These are phyloP conservation scores for Scopus umbretta DNA, from an alignment of 2,113 vertebrate species.

Conservation along the genomic window DNA sequence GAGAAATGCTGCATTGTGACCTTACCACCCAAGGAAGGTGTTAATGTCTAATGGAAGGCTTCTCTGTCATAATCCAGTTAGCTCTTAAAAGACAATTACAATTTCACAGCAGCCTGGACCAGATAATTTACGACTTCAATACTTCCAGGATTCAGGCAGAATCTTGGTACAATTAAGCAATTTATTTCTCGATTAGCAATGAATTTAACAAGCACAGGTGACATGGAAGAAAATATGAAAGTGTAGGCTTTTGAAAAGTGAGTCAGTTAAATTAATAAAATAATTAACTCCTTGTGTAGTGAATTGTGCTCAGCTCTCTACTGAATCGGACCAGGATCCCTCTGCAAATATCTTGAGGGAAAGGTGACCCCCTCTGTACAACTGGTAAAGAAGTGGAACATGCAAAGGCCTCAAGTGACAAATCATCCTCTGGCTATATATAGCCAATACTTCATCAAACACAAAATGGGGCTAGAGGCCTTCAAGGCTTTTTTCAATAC, in stretches of 20 bases:
- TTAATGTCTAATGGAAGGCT: neutral
- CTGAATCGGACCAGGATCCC: neutral
- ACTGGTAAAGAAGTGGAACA: neutral
- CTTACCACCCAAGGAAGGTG: constrained; percentile 1
- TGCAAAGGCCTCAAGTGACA: neutral
- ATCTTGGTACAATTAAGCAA: neutral
- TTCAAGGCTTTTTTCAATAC: neutral
- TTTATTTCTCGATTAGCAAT: neutral
- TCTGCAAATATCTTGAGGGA: neutral
- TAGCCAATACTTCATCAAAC: neutral
- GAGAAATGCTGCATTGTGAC: neutral
- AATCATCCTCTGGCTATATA: neutral
- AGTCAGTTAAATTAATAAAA: too few relatives aligned
- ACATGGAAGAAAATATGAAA: neutral
- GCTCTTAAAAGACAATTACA: constrained; percentile 60
- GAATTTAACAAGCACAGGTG: neutral
- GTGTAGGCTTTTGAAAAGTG: neutral
- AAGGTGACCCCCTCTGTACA: neutral
- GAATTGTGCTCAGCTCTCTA: neutral
- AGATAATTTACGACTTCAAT: constrained; percentile 32
- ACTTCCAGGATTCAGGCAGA: neutral
- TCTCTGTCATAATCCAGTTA: constrained; percentile 40
- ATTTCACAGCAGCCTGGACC: constrained; percentile 13
- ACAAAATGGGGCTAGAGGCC: neutral
- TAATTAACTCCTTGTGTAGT: too few relatives aligned